Percentiles rank a stretch among this genome's conserved stretches.
Evolutionary conservation across 2,113 vertebrate species (phyloP).

Genomic region (Misgurnus anguillicaudatus): DNA sequence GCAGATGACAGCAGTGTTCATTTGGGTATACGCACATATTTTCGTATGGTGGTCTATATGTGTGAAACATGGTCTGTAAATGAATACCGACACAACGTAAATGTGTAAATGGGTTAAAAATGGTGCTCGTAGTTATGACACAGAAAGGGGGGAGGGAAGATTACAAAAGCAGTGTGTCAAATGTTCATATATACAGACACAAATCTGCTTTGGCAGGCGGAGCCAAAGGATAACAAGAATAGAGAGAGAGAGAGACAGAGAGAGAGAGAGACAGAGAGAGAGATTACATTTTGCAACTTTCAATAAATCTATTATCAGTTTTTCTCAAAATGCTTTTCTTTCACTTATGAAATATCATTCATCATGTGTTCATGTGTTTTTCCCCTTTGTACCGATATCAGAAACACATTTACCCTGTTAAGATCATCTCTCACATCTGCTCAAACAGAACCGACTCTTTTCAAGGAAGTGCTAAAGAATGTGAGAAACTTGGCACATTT

Average conservation of each 20-base stretch:
- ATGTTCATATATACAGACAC: slow-evolving; percentile 31
- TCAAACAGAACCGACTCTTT: slow-evolving; percentile 13
- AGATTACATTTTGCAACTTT: not conserved
- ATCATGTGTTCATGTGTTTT: not conserved
- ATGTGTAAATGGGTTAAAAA: not conserved
- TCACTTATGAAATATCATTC: not conserved
- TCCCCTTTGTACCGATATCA: not conserved
- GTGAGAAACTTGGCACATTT: slow-evolving; percentile 43
- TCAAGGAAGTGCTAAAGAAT: slow-evolving; percentile 43
- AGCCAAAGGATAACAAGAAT: slow-evolving; percentile 11
- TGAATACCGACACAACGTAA: not conserved
- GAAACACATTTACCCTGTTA: not conserved
- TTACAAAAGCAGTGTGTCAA: not conserved
- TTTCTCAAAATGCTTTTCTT: not conserved
- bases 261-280: not conserved
- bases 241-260: slow-evolving; percentile 9
- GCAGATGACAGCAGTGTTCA: slow-evolving; percentile 30
- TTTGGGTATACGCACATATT: not conserved
- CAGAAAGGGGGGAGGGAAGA: not conserved
- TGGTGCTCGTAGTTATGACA: not conserved
- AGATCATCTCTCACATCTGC: slow-evolving; percentile 8
- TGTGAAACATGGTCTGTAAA: not conserved
- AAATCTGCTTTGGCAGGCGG: slow-evolving; percentile 34
- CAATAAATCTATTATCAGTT: not conserved
- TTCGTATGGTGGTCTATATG: not conserved